Evolutionary conservation across 2,888 invertebrate species (phyloP), one percentile per base, ranked within the genome.

Genomic region (Agriopis leucophaearia): DNA sequence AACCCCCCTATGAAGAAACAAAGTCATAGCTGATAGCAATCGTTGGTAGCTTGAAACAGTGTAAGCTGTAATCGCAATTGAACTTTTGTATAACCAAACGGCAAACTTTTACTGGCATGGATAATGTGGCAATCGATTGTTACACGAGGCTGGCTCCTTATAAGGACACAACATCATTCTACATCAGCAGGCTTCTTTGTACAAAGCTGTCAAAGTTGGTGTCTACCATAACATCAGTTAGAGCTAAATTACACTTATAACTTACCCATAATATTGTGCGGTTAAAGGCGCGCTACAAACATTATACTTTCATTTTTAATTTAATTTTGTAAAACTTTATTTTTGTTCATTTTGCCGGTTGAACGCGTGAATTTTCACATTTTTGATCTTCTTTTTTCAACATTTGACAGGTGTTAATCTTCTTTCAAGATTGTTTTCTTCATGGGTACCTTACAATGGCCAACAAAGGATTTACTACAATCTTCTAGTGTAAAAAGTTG

Each of bases 381-480:
- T 76, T 82, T 82, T 83, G 85, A 86, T 86, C 83, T 91, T 91
- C 90, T 88, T 82, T 88, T 90, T 91, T 90, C 82, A 87, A 88
- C 81, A 81, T 73, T 48, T 90, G 89, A 88, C 89, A 74, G 68
- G 68, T 75, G 76, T 67, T 40, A 72, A 64, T 79, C 72, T 81
- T 85, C 81, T 85, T 79, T 72, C 72, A 73, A 52, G 12, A 62
- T 59, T 62, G 51, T 57, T 72, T 70, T 70, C 35, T 60, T 71
- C 50, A 51, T 66, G 9, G 54, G 5, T 42, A 55, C 50, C 56
- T 65, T 62, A 61, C 64, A 58, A 15, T 10, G 18, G 12, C 38
- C 51, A 15, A 42, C 5, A 38, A 13, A 60, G 65, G 52, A 60
- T 65, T 60, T 52, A 44, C 9, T 52, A 9, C 16, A 6, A 52